Percentiles rank a stretch among this genome's conserved stretches.
These are phyloP conservation scores for Patagioenas fasciata DNA, from an alignment of 2,113 vertebrate species.

Conservation along the genomic window DNA sequence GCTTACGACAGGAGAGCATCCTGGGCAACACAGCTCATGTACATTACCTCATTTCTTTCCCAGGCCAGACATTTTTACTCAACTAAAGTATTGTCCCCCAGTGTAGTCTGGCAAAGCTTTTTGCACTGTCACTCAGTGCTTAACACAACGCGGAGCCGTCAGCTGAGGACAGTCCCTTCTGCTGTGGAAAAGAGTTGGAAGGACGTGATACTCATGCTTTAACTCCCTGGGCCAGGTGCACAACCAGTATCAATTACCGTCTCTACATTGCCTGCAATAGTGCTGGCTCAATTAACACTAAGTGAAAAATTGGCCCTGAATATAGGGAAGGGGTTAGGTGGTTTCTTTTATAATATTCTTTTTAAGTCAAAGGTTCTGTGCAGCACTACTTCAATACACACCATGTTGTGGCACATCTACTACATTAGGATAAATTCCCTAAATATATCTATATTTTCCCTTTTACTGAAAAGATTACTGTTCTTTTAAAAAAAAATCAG, in stretches of 20 bases:
- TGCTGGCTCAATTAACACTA: background rate
- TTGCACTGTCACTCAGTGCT: background rate
- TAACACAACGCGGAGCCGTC: background rate
- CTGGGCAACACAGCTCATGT: background rate
- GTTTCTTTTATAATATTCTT: background rate
- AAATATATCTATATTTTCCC: background rate
- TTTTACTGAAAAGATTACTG: background rate
- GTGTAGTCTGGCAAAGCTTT: background rate
- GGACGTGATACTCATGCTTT: background rate
- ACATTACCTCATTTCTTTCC: background rate
- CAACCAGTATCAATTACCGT: background rate
- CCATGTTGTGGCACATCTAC: background rate
- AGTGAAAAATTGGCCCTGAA: background rate
- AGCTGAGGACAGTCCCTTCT: background rate
- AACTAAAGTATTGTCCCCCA: background rate
- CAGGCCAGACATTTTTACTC: background rate
- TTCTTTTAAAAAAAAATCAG: background rate
- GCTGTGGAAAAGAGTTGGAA: background rate
- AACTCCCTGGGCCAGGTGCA: background rate
- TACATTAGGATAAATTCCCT: background rate
- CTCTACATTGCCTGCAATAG: background rate
- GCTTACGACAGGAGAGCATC: background rate
- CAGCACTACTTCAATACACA: rapidly evolving
- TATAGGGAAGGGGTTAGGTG: rapidly evolving
- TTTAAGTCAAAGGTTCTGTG: background rate